Evolutionary conservation across 1,140 invertebrate species (phyloP).

Genomic region (Triops longicaudatus): DNA sequence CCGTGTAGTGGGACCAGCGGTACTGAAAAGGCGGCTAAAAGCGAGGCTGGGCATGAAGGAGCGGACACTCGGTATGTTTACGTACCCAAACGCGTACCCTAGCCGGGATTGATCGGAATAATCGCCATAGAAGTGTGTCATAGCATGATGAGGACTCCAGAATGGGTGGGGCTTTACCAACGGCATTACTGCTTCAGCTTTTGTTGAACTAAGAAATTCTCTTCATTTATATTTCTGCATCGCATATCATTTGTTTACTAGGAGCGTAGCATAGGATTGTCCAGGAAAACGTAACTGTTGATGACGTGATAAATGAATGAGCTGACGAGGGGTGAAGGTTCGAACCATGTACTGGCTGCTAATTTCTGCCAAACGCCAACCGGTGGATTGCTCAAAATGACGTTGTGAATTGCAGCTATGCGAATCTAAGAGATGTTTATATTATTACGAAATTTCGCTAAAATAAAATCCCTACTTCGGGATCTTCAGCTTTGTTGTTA

Average conservation of each 20-base stretch:
- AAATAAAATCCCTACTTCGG: background rate
- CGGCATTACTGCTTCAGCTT: slow-evolving; percentile 28
- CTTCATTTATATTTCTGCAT: background rate
- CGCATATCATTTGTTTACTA: background rate
- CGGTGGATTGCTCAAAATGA: slow-evolving; percentile 28
- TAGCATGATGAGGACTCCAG: slow-evolving; percentile 19
- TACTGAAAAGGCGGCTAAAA: background rate
- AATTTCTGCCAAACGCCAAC: slow-evolving; percentile 27
- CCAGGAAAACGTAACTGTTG: slow-evolving; percentile 21
- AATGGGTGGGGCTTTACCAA: slow-evolving; percentile 25
- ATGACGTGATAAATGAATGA: slow-evolving; percentile 30
- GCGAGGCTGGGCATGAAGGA: slow-evolving; percentile 25
- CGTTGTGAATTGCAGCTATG: slow-evolving; percentile 30
- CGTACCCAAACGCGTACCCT: slow-evolving; percentile 20
- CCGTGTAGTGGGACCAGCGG: background rate
- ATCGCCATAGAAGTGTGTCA: slow-evolving; percentile 19
- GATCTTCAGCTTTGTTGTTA: slow-evolving; percentile 27
- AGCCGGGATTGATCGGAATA: slow-evolving; percentile 21
- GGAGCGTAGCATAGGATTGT: slow-evolving; percentile 20
- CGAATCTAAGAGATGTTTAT: slow-evolving; percentile 25
- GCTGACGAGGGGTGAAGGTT: slow-evolving; percentile 27
- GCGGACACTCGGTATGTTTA: slow-evolving; percentile 15
- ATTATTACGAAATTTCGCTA: background rate
- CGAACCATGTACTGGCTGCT: slow-evolving; percentile 31
- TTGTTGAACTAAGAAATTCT: slow-evolving; percentile 22